phyloP scores from a whole-genome alignment of 2,113 vertebrate species.

The Pterophyllum scalare region DNA sequence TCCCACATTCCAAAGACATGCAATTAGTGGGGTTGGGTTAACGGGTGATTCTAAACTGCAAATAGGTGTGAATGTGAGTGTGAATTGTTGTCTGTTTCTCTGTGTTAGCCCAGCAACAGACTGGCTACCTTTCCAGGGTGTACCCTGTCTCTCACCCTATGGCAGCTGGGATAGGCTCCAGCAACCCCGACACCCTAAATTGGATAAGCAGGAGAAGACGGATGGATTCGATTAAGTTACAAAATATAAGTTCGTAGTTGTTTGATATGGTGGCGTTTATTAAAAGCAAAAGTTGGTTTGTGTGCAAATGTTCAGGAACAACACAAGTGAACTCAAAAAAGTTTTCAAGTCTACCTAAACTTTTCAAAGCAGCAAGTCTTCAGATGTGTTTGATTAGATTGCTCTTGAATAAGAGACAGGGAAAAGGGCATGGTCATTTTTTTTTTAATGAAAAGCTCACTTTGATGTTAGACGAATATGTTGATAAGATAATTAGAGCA shows the following conservation, averaged over 20 bases:
- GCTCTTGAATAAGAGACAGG: slow-evolving; percentile 20
- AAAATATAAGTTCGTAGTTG: not conserved
- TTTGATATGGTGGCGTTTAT: not conserved
- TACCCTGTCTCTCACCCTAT: no score
- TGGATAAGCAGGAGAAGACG: no score
- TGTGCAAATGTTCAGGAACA: slow-evolving; percentile 1
- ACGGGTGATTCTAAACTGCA: no score
- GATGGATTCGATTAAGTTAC: not conserved
- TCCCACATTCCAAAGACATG: no score
- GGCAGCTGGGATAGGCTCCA: no score
- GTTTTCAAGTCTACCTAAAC: slow-evolving; percentile 20
- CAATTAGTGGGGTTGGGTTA: no score
- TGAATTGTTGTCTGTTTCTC: no score
- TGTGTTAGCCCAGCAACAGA: no score
- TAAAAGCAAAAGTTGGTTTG: not conserved
- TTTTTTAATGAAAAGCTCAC: slow-evolving; percentile 52
- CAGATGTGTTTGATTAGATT: slow-evolving; percentile 39
- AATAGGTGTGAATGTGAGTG: no score
- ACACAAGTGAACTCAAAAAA: slow-evolving; percentile 11
- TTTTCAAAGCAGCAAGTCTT: slow-evolving; percentile 22
- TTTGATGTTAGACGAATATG: slow-evolving; percentile 53
- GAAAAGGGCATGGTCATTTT: slow-evolving; percentile 46
- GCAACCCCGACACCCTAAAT: no score
- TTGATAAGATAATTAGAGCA: slow-evolving; percentile 63
- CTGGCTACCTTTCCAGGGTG: no score